A percentile compares a stretch with the other conserved stretches of the same genome.
These are phyloP conservation scores for Ormyrus thymus DNA, from an alignment of 2,888 invertebrate species.

Conservation along the genomic window DNA sequence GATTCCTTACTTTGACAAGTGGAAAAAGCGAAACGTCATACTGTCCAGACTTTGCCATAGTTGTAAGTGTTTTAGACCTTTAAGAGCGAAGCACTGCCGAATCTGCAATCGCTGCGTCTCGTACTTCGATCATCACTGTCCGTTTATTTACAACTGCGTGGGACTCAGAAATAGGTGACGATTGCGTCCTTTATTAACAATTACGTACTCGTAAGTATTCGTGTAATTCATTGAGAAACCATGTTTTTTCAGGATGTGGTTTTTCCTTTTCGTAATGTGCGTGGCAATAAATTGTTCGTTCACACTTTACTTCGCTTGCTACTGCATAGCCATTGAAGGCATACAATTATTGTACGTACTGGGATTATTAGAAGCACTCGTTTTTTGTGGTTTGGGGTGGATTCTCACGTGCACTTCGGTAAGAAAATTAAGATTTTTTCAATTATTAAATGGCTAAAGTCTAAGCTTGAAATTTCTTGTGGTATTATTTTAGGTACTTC, in stretches of 20 bases:
- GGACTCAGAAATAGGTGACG: constrained; percentile 86
- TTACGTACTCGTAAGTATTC: neutral
- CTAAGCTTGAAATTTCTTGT: neutral
- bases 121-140: constrained; percentile 96
- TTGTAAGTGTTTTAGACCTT: constrained; percentile 89
- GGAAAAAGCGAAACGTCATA: constrained; percentile 90
- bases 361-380: constrained; percentile 87
- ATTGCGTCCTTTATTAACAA: neutral
- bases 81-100: constrained; percentile 93
- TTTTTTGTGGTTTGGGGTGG: constrained; percentile 91
- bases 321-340: constrained; percentile 89
- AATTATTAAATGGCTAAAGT: neutral
- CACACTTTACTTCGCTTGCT: constrained; percentile 91
- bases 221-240: neutral
- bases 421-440: constrained; percentile 70
- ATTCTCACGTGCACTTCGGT: constrained; percentile 92
- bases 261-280: constrained; percentile 91
- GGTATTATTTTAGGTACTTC: constrained; percentile 82
- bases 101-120: constrained; percentile 92
- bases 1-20: constrained; percentile 94
- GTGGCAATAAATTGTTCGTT: constrained; percentile 92
- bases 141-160: constrained; percentile 96
- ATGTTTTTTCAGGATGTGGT: constrained; percentile 85
- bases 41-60: constrained; percentile 92
- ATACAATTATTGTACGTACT: constrained; percentile 90